Evolutionary conservation across 2,113 vertebrate genomes (phyloP).

Genomic region (Paralichthys olivaceus): DNA sequence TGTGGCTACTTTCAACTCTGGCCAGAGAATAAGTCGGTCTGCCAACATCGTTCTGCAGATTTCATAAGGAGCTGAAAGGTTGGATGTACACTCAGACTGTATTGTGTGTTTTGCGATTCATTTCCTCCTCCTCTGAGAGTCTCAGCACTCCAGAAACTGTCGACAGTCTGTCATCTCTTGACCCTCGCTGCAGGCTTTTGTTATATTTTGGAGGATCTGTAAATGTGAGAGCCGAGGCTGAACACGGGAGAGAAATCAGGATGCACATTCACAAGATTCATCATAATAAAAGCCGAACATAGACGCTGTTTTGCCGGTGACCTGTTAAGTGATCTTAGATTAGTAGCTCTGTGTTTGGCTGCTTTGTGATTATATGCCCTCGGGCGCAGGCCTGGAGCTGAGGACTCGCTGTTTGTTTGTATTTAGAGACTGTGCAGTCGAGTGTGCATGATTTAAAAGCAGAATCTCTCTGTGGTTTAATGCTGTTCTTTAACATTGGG

Average conservation of each 20-base stretch:
- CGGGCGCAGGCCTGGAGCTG: constrained; percentile 30
- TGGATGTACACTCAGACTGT: constrained; percentile 16
- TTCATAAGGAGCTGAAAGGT: constrained; percentile 38
- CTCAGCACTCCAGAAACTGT: not conserved
- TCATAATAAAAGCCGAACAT: constrained; percentile 24
- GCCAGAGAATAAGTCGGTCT: constrained; percentile 45
- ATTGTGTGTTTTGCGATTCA: not conserved
- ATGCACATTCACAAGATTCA: constrained; percentile 15
- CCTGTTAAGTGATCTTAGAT: constrained; percentile 57
- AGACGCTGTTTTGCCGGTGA: constrained; percentile 29
- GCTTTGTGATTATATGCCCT: constrained; percentile 61
- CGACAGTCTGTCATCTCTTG: constrained; percentile 3
- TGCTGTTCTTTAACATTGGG: constrained; percentile 13
- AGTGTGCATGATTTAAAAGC: constrained; percentile 53
- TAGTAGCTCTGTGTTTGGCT: constrained; percentile 50
- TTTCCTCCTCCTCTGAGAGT: constrained; percentile 1
- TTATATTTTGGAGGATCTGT: constrained; percentile 28
- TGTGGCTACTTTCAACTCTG: constrained; percentile 60
- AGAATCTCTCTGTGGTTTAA: constrained; percentile 28
- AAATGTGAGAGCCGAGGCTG: constrained; percentile 22
- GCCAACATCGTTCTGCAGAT: constrained; percentile 45
- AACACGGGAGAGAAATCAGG: not conserved
- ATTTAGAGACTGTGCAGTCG: constrained; percentile 45
- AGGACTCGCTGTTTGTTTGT: constrained; percentile 52
- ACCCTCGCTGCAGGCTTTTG: constrained; percentile 24